These are phyloP conservation scores for Neoscelio sp. DNA, from an alignment of 2,888 invertebrate genomes.

Conservation along the genomic window DNA sequence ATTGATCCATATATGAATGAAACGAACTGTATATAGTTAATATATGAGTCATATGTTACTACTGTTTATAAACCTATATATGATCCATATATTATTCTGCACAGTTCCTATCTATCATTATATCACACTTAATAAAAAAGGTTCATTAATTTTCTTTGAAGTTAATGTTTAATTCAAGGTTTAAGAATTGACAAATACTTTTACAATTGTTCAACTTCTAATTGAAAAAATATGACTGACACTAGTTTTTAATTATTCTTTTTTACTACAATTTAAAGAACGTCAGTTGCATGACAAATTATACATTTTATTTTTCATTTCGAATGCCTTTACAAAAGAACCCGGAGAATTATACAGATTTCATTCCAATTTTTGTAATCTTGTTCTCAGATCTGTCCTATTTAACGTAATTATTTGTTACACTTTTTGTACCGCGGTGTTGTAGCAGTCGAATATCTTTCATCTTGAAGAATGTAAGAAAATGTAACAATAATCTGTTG, in stretches of 20 bases:
- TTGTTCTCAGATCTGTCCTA: slow-evolving; percentile 54
- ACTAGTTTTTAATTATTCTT: slow-evolving; percentile 3
- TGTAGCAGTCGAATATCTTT: slow-evolving; percentile 46
- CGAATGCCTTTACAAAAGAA: slow-evolving; percentile 18
- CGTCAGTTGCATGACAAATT: slow-evolving; percentile 57
- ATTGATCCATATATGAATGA: slow-evolving; percentile 56
- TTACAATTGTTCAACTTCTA: too few species aligned
- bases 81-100: slow-evolving; percentile 37
- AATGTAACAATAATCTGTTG: slow-evolving; percentile 48
- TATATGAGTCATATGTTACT: slow-evolving; percentile 49
- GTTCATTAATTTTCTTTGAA: slow-evolving; percentile 43
- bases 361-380: slow-evolving; percentile 45
- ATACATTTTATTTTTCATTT: slow-evolving; percentile 40
- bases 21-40: slow-evolving; percentile 36
- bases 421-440: slow-evolving; percentile 28
- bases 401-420: slow-evolving; percentile 58
- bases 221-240: too few species aligned
- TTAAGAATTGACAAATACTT: too few species aligned
- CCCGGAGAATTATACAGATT: slow-evolving; percentile 13
- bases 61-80: slow-evolving; percentile 38
- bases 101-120: slow-evolving; percentile 34
- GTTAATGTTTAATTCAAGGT: too few species aligned
- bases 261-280: slow-evolving; percentile 22
- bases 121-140: slow-evolving; percentile 34
- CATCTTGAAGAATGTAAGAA: slow-evolving; percentile 53